phyloP scores from a whole-genome alignment of 2,113 vertebrate genomes.

The Vulpes vulpes region DNA sequence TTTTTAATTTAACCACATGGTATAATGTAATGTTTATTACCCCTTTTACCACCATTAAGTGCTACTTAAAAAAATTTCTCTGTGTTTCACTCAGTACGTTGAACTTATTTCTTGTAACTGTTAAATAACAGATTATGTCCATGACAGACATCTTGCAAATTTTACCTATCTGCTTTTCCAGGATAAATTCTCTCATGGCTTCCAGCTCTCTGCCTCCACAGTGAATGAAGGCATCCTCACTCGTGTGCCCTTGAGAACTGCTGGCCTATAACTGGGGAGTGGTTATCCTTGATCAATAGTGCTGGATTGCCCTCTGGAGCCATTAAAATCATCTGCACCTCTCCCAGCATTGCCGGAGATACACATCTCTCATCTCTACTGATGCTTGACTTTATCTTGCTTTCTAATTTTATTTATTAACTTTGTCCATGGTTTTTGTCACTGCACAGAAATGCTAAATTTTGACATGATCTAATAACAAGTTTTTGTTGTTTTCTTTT shows the following conservation, averaged over 20 bases:
- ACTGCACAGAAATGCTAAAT: background rate
- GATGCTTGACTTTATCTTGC: background rate
- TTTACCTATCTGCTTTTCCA: background rate
- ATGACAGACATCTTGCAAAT: background rate
- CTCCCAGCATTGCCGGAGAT: background rate
- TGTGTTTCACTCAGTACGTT: background rate
- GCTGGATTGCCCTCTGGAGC: background rate
- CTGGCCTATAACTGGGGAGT: background rate
- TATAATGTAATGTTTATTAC: background rate
- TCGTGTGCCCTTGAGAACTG: background rate
- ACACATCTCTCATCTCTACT: background rate
- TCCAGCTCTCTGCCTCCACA: background rate
- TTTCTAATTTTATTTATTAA: constrained; percentile 21
- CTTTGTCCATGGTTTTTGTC: background rate
- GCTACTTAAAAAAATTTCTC: background rate
- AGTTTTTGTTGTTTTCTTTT: background rate
- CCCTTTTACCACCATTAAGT: background rate
- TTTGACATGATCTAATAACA: background rate
- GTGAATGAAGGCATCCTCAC: rapidly evolving
- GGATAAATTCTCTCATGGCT: background rate
- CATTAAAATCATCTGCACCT: background rate
- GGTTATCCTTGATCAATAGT: background rate
- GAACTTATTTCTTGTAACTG: background rate
- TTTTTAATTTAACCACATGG: background rate
- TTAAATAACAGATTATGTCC: background rate